phyloP scores from a whole-genome alignment of 2,113 vertebrate genomes.

The Enhydra lutris region DNA sequence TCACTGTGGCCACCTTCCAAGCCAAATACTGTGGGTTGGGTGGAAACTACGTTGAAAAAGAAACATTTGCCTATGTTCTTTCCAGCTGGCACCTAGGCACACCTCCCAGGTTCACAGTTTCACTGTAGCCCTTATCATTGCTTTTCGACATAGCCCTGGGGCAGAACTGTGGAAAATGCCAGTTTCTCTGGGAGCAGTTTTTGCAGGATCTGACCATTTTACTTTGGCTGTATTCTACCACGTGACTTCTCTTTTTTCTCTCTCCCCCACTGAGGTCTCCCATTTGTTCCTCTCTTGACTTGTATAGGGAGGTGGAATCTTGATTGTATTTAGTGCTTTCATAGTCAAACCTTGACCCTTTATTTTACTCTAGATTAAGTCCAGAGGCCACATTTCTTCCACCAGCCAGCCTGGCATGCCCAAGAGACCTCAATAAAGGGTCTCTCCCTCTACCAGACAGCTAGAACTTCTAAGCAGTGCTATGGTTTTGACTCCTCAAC shows the following conservation, averaged over 20 bases:
- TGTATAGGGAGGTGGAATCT: background rate
- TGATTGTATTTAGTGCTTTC: background rate
- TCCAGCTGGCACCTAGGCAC: background rate
- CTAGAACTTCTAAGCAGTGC: background rate
- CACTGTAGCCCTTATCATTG: background rate
- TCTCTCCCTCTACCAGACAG: background rate
- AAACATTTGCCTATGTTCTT: background rate
- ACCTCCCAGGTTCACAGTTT: background rate
- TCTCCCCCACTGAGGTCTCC: background rate
- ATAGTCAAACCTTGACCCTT: background rate
- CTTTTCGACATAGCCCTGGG: background rate
- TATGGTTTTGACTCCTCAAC: background rate
- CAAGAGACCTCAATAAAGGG: background rate
- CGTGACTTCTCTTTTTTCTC: background rate
- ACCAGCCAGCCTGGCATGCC: background rate
- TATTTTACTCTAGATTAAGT: background rate
- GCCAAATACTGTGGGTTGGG: background rate
- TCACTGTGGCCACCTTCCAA: background rate
- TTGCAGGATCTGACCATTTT: background rate
- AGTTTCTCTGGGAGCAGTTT: background rate
- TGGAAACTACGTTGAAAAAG: constrained; percentile 14
- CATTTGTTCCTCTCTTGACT: background rate
- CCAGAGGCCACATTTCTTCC: background rate
- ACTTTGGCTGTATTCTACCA: background rate
- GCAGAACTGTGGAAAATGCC: background rate